These are phyloP conservation scores for Anhinga anhinga DNA, from an alignment of 2,113 vertebrate species.

Conservation along the genomic window DNA sequence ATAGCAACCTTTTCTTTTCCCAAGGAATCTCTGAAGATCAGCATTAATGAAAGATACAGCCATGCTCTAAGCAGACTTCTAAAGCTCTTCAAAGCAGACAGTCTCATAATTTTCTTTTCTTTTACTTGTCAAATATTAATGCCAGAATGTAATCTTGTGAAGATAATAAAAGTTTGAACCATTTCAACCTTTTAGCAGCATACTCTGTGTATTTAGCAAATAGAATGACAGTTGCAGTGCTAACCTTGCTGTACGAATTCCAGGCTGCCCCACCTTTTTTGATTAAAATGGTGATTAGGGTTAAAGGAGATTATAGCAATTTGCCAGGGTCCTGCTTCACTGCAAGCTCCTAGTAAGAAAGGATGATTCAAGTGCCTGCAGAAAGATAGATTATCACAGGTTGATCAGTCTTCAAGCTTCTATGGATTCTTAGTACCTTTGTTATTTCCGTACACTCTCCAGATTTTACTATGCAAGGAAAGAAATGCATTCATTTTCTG, in stretches of 20 bases:
- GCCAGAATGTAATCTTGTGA: slow-evolving; percentile 19
- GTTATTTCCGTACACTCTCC: background rate
- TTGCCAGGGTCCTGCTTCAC: background rate
- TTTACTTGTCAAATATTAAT: slow-evolving; percentile 22
- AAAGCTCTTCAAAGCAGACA: background rate
- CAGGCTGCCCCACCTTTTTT: background rate
- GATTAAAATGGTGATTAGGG: slow-evolving; percentile 44
- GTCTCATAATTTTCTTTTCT: background rate
- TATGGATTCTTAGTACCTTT: background rate
- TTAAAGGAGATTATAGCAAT: slow-evolving; percentile 36
- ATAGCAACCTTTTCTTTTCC: background rate
- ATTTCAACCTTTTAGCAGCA: background rate
- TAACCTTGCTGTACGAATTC: background rate
- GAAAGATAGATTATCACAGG: background rate
- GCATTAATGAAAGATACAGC: background rate
- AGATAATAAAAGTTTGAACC: slow-evolving; percentile 25
- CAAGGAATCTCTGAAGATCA: background rate
- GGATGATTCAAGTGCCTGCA: background rate
- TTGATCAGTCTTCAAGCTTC: background rate
- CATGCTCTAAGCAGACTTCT: background rate
- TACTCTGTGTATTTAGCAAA: slow-evolving; percentile 3
- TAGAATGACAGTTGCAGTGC: background rate
- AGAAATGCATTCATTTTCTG: background rate
- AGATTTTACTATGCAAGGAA: background rate
- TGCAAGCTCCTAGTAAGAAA: background rate